These are phyloP conservation scores for Eulithis testata DNA, from an alignment of 2,888 invertebrate genomes.

Conservation along the genomic window DNA sequence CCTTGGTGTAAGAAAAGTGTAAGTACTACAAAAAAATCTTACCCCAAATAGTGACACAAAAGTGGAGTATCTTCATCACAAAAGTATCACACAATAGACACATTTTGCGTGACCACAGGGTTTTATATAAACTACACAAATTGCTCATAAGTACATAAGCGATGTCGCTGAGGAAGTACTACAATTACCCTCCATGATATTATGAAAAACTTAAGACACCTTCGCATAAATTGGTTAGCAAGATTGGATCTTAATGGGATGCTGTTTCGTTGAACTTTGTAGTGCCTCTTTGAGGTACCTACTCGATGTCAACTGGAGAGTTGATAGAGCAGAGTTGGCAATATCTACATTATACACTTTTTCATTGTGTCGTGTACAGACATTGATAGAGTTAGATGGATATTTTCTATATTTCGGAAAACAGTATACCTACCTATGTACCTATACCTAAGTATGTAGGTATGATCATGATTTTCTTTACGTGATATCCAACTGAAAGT, in stretches of 20 bases:
- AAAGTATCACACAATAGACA: conserved; percentile 57
- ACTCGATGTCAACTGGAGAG: background rate
- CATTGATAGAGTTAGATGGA: no score
- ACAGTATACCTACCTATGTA: no score
- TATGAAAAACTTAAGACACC: conserved; percentile 50
- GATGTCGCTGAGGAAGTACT: conserved; percentile 73
- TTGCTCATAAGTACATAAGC: conserved; percentile 75
- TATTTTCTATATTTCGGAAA: no score
- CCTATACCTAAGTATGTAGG: no score
- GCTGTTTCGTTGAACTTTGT: conserved; percentile 37
- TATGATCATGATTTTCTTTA: no score
- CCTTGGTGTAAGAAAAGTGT: no score
- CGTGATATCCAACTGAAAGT: no score
- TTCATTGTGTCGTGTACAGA: no score
- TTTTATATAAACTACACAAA: conserved; percentile 78
- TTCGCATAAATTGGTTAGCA: conserved; percentile 31
- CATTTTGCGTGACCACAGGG: conserved; percentile 58
- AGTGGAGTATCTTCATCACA: conserved; percentile 56
- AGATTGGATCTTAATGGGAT: conserved; percentile 33
- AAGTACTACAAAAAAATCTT: conserved; percentile 43
- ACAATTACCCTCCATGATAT: conserved; percentile 63
- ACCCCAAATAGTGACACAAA: conserved; percentile 62
- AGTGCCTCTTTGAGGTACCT: conserved; percentile 11
- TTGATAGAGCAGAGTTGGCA: no score
- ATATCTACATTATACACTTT: no score